Conservation (phyloP, 2,113 vertebrate genomes). For the Limnothrissa miodon region DNA sequence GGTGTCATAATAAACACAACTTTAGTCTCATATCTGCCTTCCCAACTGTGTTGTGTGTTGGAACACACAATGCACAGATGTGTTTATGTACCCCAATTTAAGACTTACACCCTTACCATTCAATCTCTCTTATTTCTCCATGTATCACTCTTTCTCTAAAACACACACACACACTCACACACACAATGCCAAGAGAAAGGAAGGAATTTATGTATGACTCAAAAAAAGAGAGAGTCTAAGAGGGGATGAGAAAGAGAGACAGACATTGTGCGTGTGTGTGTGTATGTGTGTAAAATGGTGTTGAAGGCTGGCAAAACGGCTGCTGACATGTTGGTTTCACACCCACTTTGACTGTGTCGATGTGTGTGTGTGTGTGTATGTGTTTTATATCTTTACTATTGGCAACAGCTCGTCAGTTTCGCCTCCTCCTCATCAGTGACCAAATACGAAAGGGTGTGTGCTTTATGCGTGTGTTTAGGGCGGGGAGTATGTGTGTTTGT, state of each 20-base stretch:
- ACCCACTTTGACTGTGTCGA: not conserved
- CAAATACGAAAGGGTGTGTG: not conserved
- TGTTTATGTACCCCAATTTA: not conserved
- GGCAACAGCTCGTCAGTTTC: not conserved
- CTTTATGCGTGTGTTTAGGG: not conserved
- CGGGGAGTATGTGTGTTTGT: not conserved
- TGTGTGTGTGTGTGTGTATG: not conserved
- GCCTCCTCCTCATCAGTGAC: not conserved
- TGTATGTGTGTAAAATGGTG: not conserved
- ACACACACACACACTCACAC: not conserved
- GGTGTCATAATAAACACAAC: too few species aligned
- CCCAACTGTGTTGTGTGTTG: too few species aligned
- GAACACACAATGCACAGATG: not conserved
- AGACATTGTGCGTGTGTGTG: too few species aligned
- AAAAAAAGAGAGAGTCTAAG: not conserved
- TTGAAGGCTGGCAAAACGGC: not conserved
- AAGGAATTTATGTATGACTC: too few species aligned
- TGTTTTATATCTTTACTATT: not conserved
- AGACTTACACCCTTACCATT: not conserved
- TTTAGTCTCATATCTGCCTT: too few species aligned
- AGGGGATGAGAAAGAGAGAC: not conserved
- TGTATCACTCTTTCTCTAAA: not conserved
- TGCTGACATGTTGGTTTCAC: conserved; percentile 10
- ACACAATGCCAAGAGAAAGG: not conserved
- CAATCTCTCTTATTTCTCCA: too few species aligned